A percentile compares a stretch with the other conserved stretches of the same genome.
Evolutionary conservation across 2,797 vertebrate genomes (phyloP).

Genomic region (Alosa sapidissima): DNA sequence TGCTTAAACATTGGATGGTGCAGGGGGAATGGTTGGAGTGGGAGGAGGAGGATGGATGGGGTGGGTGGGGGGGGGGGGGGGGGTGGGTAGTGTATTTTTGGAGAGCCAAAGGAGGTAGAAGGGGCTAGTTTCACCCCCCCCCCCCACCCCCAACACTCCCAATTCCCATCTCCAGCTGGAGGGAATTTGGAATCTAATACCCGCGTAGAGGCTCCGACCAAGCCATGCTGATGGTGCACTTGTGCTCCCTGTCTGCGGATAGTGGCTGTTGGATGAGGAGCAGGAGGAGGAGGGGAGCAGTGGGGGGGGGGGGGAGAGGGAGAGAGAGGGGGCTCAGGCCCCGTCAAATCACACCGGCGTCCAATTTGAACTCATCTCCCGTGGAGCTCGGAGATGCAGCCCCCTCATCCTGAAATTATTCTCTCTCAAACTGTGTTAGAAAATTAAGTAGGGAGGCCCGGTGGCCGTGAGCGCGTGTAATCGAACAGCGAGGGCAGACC

Average conservation of each 20-base stretch:
- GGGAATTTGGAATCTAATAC: constrained; percentile 74
- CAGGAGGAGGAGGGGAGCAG: background rate
- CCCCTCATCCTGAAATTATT: constrained; percentile 65
- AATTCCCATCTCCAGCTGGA: constrained; percentile 63
- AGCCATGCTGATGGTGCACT: constrained; percentile 68
- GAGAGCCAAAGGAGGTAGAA: constrained; percentile 56
- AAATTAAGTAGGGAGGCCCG: constrained; percentile 66
- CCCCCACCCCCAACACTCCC: background rate
- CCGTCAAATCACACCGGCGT: constrained; percentile 47
- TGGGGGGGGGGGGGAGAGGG: constrained; percentile 4
- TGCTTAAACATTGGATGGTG: constrained; percentile 62
- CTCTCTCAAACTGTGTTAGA: constrained; percentile 73
- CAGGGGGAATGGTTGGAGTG: background rate
- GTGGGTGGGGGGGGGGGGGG: constrained; percentile 51
- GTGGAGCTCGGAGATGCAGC: constrained; percentile 66
- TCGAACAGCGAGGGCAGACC: background rate
- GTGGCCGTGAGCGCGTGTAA: constrained; percentile 33
- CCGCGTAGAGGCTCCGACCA: constrained; percentile 60
- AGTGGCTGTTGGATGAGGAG: constrained; percentile 56
- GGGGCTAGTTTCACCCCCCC: constrained; percentile 41
- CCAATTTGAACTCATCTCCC: constrained; percentile 63
- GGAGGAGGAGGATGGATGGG: constrained; percentile 39
- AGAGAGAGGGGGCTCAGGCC: constrained; percentile 43
- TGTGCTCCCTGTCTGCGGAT: constrained; percentile 55
- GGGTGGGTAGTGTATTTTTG: constrained; percentile 54